phyloP scores from a whole-genome alignment of 2,797 vertebrate species.

The Ceryle rudis region DNA sequence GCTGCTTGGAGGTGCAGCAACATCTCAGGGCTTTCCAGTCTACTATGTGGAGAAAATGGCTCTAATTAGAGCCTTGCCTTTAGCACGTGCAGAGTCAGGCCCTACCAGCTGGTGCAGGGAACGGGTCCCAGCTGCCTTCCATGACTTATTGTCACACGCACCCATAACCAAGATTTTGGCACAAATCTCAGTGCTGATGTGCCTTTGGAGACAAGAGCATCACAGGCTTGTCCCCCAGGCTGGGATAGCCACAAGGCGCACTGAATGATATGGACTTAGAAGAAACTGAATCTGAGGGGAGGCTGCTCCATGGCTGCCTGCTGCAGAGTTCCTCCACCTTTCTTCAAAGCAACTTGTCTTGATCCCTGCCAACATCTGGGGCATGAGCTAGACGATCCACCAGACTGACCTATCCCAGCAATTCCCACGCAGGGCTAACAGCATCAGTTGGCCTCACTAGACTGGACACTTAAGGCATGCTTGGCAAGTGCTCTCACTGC shows the following conservation, averaged over 20 bases:
- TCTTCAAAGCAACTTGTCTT: background rate
- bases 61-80: background rate
- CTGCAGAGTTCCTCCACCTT: background rate
- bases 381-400: background rate
- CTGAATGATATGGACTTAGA: background rate
- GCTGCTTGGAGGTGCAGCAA: background rate
- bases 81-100: fast-evolving
- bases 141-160: fast-evolving
- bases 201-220: background rate
- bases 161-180: background rate
- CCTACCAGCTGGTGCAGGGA: background rate
- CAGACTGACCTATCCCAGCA: background rate
- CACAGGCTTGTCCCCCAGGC: background rate
- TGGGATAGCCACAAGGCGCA: background rate
- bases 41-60: fast-evolving
- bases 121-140: background rate
- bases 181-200: background rate
- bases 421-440: background rate
- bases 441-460: background rate
- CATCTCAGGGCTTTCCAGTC: background rate
- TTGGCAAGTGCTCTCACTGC: conserved; percentile 5
- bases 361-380: background rate
- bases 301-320: background rate
- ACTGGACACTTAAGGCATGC: background rate
- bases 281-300: background rate